Evolutionary conservation across 1,140 invertebrate genomes (phyloP).

Genomic region (Trypoxylus dichotomus): DNA sequence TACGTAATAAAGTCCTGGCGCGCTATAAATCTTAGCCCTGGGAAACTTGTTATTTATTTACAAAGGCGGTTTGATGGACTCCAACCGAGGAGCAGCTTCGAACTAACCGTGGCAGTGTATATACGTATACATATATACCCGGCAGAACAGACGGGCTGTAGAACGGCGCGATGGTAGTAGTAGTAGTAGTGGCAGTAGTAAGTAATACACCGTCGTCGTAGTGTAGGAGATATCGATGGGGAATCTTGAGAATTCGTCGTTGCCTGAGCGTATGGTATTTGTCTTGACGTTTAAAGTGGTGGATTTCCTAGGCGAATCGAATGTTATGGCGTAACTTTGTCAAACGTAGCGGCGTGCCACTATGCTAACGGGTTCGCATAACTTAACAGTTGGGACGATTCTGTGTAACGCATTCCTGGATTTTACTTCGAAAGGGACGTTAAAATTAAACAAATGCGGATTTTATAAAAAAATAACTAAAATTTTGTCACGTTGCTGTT

Average conservation of each 20-base stretch:
- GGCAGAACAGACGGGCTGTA: too few species aligned
- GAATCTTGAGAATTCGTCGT: neutral
- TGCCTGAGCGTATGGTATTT: neutral
- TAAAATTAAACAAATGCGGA: too few species aligned
- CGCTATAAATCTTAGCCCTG: slow-evolving; percentile 24
- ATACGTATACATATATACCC: too few species aligned
- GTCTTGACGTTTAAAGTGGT: slow-evolving; percentile 6
- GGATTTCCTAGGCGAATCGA: slow-evolving; percentile 24
- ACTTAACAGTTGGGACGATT: neutral
- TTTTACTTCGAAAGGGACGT: too few species aligned
- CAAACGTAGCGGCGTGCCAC: neutral
- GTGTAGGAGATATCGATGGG: neutral
- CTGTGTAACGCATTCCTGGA: neutral
- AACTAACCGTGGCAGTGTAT: neutral
- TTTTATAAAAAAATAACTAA: too few species aligned
- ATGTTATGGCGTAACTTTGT: slow-evolving; percentile 18
- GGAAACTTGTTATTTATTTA: slow-evolving; percentile 30
- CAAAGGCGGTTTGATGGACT: slow-evolving; percentile 25
- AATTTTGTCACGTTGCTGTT: too few species aligned
- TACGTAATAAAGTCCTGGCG: slow-evolving; percentile 28
- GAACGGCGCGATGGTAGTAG: too few species aligned
- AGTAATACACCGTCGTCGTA: neutral
- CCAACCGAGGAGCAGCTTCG: neutral
- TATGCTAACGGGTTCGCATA: neutral
- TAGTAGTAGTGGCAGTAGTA: neutral